These are phyloP conservation scores for Helleia helle DNA, from an alignment of 2,888 invertebrate species.

Conservation along the genomic window DNA sequence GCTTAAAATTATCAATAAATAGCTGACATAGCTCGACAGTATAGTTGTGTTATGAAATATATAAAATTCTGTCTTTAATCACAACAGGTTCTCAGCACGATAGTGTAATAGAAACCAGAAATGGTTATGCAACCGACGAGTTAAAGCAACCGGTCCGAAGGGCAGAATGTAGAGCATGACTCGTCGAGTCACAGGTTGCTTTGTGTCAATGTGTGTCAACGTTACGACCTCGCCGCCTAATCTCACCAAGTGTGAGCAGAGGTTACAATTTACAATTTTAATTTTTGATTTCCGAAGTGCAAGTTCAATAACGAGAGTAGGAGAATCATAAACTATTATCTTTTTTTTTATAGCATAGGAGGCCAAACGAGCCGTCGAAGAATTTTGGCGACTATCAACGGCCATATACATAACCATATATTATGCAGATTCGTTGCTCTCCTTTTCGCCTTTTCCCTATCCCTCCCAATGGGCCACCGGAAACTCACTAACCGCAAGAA, in stretches of 20 bases:
- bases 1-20: not conserved
- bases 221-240: not conserved
- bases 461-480: too few species aligned
- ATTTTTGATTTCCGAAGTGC: not conserved
- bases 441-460: too few species aligned
- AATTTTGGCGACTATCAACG: too few species aligned
- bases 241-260: not conserved
- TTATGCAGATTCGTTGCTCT: too few species aligned
- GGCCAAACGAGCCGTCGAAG: too few species aligned
- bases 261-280: not conserved
- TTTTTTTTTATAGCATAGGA: too few species aligned
- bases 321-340: too few species aligned
- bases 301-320: not conserved
- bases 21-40: not conserved
- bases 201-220: conserved; percentile 8
- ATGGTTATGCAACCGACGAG: conserved; percentile 18
- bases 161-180: conserved; percentile 33
- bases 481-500: too few species aligned
- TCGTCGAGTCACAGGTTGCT: conserved; percentile 6
- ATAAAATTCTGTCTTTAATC: conserved; percentile 6
- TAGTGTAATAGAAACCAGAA: conserved; percentile 10
- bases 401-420: too few species aligned
- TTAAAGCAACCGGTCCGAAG: conserved; percentile 30
- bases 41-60: conserved; percentile 3
- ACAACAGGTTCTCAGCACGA: conserved; percentile 8